These are phyloP conservation scores for Xylophagus ater DNA, from an alignment of 2,888 invertebrate species.

Conservation along the genomic window DNA sequence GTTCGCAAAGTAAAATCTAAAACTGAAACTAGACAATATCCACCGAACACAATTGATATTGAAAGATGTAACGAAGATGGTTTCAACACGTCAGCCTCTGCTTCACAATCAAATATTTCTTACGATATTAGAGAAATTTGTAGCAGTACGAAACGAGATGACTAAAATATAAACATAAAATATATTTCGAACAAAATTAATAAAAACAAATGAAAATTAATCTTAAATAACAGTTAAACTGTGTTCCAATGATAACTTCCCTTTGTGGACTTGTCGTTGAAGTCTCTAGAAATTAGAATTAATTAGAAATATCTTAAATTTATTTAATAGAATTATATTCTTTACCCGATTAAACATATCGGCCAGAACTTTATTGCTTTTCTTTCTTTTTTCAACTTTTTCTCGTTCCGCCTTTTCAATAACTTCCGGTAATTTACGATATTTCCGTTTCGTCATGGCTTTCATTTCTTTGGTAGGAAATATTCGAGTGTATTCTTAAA, in stretches of 20 bases:
- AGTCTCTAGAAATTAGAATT: conserved; percentile 27
- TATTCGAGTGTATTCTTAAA: conserved; percentile 40
- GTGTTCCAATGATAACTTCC: conserved; percentile 33
- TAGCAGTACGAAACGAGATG: not conserved
- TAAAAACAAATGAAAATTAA: not conserved
- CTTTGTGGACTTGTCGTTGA: conserved; percentile 32
- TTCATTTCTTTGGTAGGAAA: conserved; percentile 49
- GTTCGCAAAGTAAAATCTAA: conserved; percentile 6
- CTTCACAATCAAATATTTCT: no score
- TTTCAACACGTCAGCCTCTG: no score
- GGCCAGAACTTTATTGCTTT: conserved; percentile 62
- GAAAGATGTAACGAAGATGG: not conserved
- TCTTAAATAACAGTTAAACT: conserved; percentile 32
- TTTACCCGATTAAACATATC: conserved; percentile 63
- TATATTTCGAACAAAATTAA: not conserved
- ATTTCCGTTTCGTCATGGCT: conserved; percentile 48
- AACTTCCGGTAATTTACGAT: conserved; percentile 62
- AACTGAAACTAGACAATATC: conserved; percentile 6
- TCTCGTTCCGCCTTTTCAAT: conserved; percentile 49
- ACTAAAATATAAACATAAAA: not conserved
- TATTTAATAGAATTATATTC: conserved; percentile 1
- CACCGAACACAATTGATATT: not conserved
- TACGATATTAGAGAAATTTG: no score
- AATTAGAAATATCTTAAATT: not conserved
- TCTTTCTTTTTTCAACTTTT: conserved; percentile 49